A percentile compares a stretch with the other conserved stretches of the same genome.
Evolutionary conservation across 2,888 invertebrate genomes (phyloP).

Genomic region (Pseudococcus jackbeardsleyi): DNA sequence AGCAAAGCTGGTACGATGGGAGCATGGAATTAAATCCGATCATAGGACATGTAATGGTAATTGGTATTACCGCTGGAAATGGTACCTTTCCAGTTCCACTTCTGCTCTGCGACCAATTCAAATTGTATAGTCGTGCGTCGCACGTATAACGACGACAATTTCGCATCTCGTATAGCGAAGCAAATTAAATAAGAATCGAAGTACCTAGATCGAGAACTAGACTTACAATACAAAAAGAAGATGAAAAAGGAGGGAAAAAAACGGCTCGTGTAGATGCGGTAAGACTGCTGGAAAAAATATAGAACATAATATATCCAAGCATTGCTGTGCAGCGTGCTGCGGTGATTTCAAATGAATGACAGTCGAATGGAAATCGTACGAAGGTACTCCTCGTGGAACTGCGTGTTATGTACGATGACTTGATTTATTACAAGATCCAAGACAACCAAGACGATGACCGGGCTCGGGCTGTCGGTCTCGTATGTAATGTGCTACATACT

Average conservation of each 20-base stretch:
- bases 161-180: not conserved
- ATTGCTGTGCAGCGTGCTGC: not conserved
- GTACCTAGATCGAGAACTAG: not conserved
- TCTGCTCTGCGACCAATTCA: no score
- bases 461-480: not conserved
- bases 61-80: no score
- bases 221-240: not conserved
- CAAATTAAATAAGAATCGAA: not conserved
- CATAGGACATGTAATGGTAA: no score
- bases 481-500: not conserved
- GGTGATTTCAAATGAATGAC: slow-evolving; percentile 19
- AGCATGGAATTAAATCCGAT: no score
- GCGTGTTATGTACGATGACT: not conserved
- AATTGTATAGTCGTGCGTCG: no score
- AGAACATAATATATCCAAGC: not conserved
- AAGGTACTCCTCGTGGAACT: not conserved
- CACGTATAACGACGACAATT: no score
- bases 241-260: not conserved
- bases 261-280: no score
- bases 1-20: no score
- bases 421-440: not conserved
- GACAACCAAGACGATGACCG: not conserved
- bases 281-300: not conserved
- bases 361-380: not conserved
- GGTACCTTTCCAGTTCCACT: no score